phyloP scores from a whole-genome alignment of 2,888 invertebrate genomes.

The Baronia brevicornis region DNA sequence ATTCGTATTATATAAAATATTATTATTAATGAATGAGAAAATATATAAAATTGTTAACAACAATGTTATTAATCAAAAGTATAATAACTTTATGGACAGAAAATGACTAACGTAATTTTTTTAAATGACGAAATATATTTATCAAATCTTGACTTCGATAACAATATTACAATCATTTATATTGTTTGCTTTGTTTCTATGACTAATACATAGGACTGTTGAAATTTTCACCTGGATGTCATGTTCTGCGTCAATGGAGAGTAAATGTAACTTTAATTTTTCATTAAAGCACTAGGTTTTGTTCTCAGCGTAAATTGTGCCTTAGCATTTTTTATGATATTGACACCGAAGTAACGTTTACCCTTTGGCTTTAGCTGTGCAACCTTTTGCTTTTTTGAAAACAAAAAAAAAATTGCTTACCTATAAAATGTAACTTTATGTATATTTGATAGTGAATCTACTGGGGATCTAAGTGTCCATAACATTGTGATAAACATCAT shows the following conservation, averaged over 20 bases:
- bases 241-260: constrained; percentile 69
- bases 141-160: no score
- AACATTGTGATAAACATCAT: constrained; percentile 73
- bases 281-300: constrained; percentile 68
- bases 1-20: background rate
- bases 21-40: no score
- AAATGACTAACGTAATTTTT: no score
- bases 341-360: background rate
- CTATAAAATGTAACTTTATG: constrained; percentile 65
- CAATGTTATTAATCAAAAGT: no score
- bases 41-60: no score
- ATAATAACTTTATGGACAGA: no score
- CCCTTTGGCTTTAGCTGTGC: constrained; percentile 18
- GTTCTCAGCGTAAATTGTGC: constrained; percentile 20
- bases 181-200: no score
- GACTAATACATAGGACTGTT: no score
- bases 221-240: constrained; percentile 38
- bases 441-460: constrained; percentile 69
- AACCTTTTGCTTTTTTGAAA: constrained; percentile 71
- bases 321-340: constrained; percentile 1
- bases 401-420: constrained; percentile 43
- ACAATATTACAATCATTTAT: no score
- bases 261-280: constrained; percentile 44
- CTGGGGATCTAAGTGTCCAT: constrained; percentile 65
- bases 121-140: no score